Conservation (phyloP, 1,140 invertebrate genomes). For the Solen grandis region DNA sequence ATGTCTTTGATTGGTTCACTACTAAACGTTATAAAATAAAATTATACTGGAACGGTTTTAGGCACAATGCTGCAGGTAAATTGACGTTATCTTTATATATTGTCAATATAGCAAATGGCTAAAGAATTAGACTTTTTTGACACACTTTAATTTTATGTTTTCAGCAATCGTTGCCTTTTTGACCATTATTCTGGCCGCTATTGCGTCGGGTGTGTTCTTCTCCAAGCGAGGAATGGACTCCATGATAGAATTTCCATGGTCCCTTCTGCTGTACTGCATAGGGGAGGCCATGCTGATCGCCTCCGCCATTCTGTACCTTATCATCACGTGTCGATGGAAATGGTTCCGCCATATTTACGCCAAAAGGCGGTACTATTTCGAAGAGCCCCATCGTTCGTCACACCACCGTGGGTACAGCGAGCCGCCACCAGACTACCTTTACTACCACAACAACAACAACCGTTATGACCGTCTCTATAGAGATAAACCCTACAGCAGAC, state of each 20-base stretch:
- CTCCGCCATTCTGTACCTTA: slow-evolving; percentile 25
- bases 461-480: slow-evolving; percentile 5
- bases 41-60: too few relatives aligned
- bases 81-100: too few relatives aligned
- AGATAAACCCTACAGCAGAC: slow-evolving; percentile 23
- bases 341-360: slow-evolving; percentile 26
- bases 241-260: slow-evolving; percentile 42
- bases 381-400: not conserved
- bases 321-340: slow-evolving; percentile 28
- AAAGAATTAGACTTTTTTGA: too few relatives aligned
- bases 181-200: slow-evolving; percentile 27
- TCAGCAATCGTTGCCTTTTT: slow-evolving; percentile 22
- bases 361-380: slow-evolving; percentile 5
- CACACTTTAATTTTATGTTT: too few relatives aligned
- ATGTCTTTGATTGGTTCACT: too few relatives aligned
- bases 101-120: too few relatives aligned
- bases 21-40: too few relatives aligned
- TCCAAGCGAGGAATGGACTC: slow-evolving; percentile 10
- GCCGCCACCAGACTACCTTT: slow-evolving; percentile 18
- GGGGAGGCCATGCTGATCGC: slow-evolving; percentile 10
- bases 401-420: not conserved
- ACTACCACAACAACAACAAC: not conserved
- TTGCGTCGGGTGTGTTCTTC: slow-evolving; percentile 24
- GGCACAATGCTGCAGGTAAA: too few relatives aligned
- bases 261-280: slow-evolving; percentile 8